Evolutionary conservation across 2,113 vertebrate genomes (phyloP), one percentile per base, ranked within the genome.

Genomic region (Hyla sarda): DNA sequence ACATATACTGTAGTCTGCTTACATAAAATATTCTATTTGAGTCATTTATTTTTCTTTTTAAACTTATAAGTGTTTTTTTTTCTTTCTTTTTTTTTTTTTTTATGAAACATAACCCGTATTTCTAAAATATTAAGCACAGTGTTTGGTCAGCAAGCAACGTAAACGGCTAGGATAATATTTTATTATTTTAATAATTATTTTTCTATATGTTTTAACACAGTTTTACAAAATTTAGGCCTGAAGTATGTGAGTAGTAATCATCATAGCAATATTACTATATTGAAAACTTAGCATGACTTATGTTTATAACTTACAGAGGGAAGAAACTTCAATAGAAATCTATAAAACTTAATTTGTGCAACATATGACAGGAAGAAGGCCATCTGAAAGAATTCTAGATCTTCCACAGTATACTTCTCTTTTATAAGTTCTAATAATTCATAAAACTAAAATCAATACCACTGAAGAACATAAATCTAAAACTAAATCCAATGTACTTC

Each of bases 51-150:
- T n/a, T n/a, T 32, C 23, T 56, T 37, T 32, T 65, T 50, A 72
- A 45, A 45, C 12, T 12, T 47, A n/a, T 32, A 5, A 25, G 47
- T 54, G n/a, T n/a, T n/a, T n/a, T n/a, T n/a, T n/a, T 75, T 45
- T 45, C 0, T 79, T 75, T 37, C 0, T 21, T 28, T n/a, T 69
- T 23, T 0, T 69, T 56, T 25, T 72, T 88, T 89, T 87, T 86
- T 87, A 89, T 23, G 75, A 82, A 89, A 75, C 84, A 88, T 88
- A 89, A 90, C 83, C 90, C 89, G 90, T 87, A 82, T 89, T 87
- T 89, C 88, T 86, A 84, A 16, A 37, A 78, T 69, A 87, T 83
- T 88, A 78, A 89, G 90, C 89, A 94, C 91, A 89, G 92, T 86
- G 89, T 90, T 83, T 90, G 90, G 91, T 90, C 91, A 87, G 87